phyloP scores from a whole-genome alignment of 35 echinoderm and acorn worm genomes.

The Heliocidaris erythrogramma region DNA sequence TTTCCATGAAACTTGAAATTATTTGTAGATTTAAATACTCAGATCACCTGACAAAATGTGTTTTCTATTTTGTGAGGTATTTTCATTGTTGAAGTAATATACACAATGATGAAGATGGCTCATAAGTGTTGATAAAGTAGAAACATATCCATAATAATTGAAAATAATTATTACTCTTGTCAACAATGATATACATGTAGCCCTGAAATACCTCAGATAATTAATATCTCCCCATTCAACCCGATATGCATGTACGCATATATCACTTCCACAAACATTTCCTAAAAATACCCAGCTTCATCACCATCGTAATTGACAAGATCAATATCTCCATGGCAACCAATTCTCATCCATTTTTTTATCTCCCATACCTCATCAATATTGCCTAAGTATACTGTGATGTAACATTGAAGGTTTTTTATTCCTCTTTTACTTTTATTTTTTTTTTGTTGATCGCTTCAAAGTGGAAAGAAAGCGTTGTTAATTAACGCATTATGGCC shows the following conservation, averaged over 20 bases:
- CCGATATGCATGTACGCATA: not conserved
- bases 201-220: not conserved
- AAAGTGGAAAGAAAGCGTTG: not conserved
- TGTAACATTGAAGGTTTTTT: not conserved
- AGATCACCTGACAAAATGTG: no score
- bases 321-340: constrained; percentile 49
- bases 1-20: no score
- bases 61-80: no score
- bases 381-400: not conserved
- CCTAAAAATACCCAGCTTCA: constrained; percentile 46
- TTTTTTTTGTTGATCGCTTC: not conserved
- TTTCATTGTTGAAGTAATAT: not conserved
- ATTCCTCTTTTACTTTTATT: not conserved
- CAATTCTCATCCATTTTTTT: constrained; percentile 53
- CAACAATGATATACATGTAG: not conserved
- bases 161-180: not conserved
- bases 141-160: not conserved
- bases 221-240: constrained; percentile 5
- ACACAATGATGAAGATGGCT: not conserved
- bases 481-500: constrained; percentile 51
- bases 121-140: not conserved
- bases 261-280: constrained; percentile 45
- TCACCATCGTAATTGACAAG: constrained; percentile 53
- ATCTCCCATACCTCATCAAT: constrained; percentile 24
- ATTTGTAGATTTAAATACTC: no score